These are phyloP conservation scores for Habrosyne pyritoides DNA, from an alignment of 2,888 invertebrate genomes.

Conservation along the genomic window DNA sequence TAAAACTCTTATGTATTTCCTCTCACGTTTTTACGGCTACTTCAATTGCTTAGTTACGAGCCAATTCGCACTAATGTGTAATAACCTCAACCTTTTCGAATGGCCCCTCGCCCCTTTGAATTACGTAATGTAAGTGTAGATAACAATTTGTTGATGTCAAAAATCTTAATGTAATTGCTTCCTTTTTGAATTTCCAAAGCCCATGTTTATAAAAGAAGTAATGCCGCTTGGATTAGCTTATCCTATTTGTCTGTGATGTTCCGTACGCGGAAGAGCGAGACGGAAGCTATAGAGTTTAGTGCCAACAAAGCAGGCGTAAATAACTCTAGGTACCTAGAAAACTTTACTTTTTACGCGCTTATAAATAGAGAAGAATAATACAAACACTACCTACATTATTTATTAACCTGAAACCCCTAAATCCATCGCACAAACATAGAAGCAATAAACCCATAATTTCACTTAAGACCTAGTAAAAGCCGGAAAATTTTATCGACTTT, in stretches of 20 bases:
- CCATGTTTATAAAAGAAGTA: no score
- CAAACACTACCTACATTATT: background rate
- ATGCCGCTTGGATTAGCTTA: no score
- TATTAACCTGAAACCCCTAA: background rate
- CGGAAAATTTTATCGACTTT: background rate
- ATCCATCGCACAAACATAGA: background rate
- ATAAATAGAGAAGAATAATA: no score
- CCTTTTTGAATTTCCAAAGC: background rate
- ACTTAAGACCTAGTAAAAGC: background rate
- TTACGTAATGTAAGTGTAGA: background rate
- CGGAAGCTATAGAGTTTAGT: no score
- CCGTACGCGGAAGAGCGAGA: no score
- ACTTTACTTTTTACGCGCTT: no score
- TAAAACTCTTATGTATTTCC: constrained; percentile 3
- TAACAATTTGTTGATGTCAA: background rate
- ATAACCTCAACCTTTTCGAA: constrained; percentile 4
- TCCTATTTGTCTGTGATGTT: no score
- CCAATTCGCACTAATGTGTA: constrained; percentile 10
- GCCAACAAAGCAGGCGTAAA: no score
- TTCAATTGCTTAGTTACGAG: constrained; percentile 12
- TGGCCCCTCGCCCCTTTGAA: background rate
- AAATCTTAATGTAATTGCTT: background rate
- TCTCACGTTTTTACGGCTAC: constrained; percentile 9
- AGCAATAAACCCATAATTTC: background rate
- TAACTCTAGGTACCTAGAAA: no score